A percentile compares a stretch with the other conserved stretches of the same genome.
Conservation (phyloP, 1,140 invertebrate species). For the Hylaeus volcanicus region DNA sequence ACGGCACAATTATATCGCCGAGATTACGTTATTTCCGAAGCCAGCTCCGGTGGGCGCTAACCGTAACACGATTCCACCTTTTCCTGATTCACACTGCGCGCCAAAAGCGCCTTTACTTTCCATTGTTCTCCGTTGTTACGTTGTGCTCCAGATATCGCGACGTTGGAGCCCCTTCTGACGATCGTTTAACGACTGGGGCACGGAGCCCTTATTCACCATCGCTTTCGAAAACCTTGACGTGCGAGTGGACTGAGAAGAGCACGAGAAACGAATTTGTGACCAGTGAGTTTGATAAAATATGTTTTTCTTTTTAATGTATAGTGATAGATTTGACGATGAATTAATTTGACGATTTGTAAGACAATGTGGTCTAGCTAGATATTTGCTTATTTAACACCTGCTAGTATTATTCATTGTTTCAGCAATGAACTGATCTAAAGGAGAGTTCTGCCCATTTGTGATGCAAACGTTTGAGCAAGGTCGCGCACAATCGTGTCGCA, state of each 20-base stretch:
- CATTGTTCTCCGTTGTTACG: not conserved
- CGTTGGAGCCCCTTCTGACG: not conserved
- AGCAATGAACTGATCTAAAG: too few relatives aligned
- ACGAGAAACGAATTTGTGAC: too few relatives aligned
- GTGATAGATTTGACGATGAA: too few relatives aligned
- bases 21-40: slow-evolving; percentile 38
- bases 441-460: too few relatives aligned
- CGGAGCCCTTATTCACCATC: not conserved
- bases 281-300: not conserved
- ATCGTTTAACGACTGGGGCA: not conserved
- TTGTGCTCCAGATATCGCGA: not conserved
- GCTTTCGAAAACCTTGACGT: not conserved
- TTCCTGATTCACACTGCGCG: not conserved
- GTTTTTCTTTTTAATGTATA: too few relatives aligned
- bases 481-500: not conserved
- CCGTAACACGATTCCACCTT: slow-evolving; percentile 19
- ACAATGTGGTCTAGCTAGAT: too few relatives aligned
- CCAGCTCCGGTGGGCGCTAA: not conserved
- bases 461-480: slow-evolving; percentile 30
- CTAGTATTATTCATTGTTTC: too few relatives aligned
- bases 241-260: not conserved
- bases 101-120: not conserved
- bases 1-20: slow-evolving; percentile 60
- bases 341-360: too few relatives aligned
- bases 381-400: too few relatives aligned